Base-by-base conservation (phyloP, 2,113 vertebrate genomes). In the Rissa tridactyla region DNA sequence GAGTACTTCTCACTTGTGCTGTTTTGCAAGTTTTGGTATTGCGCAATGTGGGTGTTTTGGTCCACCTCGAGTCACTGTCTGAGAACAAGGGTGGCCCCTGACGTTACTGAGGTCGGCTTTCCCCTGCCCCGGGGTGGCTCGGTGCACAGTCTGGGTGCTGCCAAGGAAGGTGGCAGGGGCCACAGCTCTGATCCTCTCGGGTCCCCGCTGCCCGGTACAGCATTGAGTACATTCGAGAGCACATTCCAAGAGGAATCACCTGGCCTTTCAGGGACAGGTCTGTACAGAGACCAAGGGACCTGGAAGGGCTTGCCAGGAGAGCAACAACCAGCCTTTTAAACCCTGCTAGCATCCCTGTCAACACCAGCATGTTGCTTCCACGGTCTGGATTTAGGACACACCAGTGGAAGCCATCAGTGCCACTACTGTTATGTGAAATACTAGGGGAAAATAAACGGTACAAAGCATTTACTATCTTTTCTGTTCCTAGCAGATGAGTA, bases 401-500 rank as follows among this genome's bases (percentile, higher is more conserved):
- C 61, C 0, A 4, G 6, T 46, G 23, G 44, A 64, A 75, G n/a
- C 34, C 76, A 29, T 60, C 71, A 62, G 61, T 36, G 30, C 54
- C 5, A 2, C 38, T 14, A 47, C 58, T 82, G 89, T 84, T 75
- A 36, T 3, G 8, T 72, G 65, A n/a, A 85, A 52, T 20, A 47
- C 29, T 1, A 1, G 55, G 27, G 1, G 6, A 11, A 64, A 68
- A 2, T 0, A 49, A 49, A 49, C 11, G 6, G n/a, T 38, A 95
- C 76, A 96, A 76, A 94, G 77, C 51, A n/a, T 82, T 66, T 58
- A 52, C 69, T 93, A 2, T 57, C n/a, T 7, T 13, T 62, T 65
- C 83, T 89, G 80, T 8, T 77, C 62, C 82, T n/a, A 66, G 82
- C 92, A 96, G 58, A 79, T 68, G 70, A 68, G 30, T 40, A 81